Evolutionary conservation across 1,140 invertebrate species (phyloP).

Genomic region (Helicoverpa zea): DNA sequence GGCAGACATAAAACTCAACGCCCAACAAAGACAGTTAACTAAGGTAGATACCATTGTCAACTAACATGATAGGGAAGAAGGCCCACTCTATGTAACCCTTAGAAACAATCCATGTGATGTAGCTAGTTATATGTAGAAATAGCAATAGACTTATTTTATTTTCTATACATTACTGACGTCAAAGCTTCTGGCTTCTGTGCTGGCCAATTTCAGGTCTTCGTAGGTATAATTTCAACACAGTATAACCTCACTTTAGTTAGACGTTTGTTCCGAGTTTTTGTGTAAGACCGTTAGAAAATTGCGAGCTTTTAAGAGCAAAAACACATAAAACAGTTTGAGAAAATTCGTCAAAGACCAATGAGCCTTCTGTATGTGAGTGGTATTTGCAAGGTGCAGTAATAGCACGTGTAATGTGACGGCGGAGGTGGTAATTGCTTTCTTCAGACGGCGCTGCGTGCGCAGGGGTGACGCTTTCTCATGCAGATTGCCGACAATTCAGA

Average conservation of each 20-base stretch:
- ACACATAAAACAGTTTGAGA: too few relatives aligned
- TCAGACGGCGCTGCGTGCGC: conserved; percentile 15
- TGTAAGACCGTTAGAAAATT: not conserved
- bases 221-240: not conserved
- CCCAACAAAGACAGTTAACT: conserved; percentile 37
- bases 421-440: conserved; percentile 50
- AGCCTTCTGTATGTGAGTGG: not conserved
- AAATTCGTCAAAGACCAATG: not conserved
- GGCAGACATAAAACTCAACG: conserved; percentile 15
- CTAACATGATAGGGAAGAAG: not conserved
- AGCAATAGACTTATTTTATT: not conserved
- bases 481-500: conserved; percentile 1
- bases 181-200: too few relatives aligned
- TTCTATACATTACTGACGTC: too few relatives aligned
- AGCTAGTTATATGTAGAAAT: not conserved
- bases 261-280: not conserved
- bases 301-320: not conserved
- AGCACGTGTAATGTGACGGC: conserved; percentile 1
- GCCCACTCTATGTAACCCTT: not conserved
- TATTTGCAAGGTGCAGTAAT: conserved; percentile 23
- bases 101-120: not conserved
- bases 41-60: not conserved
- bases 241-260: not conserved
- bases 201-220: too few relatives aligned
- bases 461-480: conserved; percentile 41